These are phyloP conservation scores for Toxotes lorentzi DNA, from an alignment of 2,797 vertebrate genomes.

Conservation along the genomic window DNA sequence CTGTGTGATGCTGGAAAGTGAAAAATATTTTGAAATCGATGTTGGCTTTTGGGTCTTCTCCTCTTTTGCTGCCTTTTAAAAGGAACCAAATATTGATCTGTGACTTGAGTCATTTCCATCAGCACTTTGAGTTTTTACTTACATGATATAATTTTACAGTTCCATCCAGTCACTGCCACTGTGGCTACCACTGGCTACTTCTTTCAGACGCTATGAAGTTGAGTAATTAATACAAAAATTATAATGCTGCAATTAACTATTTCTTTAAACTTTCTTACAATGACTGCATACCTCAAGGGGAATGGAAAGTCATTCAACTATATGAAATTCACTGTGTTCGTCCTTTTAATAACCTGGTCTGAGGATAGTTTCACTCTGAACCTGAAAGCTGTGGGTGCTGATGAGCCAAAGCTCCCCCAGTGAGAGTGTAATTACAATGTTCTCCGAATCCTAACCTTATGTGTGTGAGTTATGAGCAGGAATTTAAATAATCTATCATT, in stretches of 20 bases:
- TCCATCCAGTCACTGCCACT: not conserved
- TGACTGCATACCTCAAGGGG: conserved; percentile 29
- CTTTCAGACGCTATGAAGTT: not conserved
- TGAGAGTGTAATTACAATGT: conserved; percentile 66
- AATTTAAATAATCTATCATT: conserved; percentile 73
- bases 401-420: conserved; percentile 58
- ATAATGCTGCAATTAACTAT: not conserved
- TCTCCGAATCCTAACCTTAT: conserved; percentile 51
- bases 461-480: conserved; percentile 51
- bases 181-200: not conserved
- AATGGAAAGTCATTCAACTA: not conserved
- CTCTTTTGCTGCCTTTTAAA: not conserved
- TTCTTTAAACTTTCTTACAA: conserved; percentile 33
- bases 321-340: conserved; percentile 30
- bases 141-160: not conserved
- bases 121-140: not conserved
- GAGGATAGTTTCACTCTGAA: conserved; percentile 56
- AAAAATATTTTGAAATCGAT: not conserved
- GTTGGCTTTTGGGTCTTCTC: not conserved
- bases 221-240: conserved; percentile 11
- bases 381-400: conserved; percentile 44
- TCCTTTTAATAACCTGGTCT: conserved; percentile 50
- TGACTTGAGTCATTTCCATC: not conserved
- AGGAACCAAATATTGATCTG: not conserved
- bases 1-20: not conserved